Percentiles rank a stretch among this genome's conserved stretches.
Evolutionary conservation across 2,113 vertebrate species (phyloP).

Genomic region (Pedionomus torquatus): DNA sequence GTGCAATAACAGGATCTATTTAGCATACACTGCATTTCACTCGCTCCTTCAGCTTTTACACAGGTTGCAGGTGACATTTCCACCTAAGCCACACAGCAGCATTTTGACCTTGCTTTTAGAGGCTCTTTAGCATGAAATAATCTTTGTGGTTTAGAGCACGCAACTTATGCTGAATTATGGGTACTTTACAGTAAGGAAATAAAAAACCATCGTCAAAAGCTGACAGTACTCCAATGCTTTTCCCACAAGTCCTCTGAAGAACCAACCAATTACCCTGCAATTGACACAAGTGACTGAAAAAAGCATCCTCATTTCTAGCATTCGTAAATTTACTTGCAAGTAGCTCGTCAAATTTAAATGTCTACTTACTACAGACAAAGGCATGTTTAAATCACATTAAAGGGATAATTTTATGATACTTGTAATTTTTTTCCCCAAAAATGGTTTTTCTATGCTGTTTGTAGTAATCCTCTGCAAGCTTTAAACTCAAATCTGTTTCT

Average conservation of each 20-base stretch:
- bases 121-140: conserved; percentile 15
- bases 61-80: background rate
- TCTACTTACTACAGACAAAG: conserved; percentile 49
- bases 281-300: conserved; percentile 50
- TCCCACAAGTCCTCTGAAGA: conserved; percentile 48
- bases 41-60: background rate
- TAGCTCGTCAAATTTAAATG: conserved; percentile 50
- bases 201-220: conserved; percentile 20
- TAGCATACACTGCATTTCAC: background rate
- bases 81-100: background rate
- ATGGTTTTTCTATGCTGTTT: background rate
- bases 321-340: background rate
- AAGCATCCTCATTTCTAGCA: background rate
- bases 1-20: background rate
- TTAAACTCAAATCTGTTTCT: conserved; percentile 41
- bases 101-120: conserved; percentile 27
- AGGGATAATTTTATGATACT: conserved; percentile 29
- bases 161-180: conserved; percentile 6
- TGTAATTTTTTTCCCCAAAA: conserved; percentile 17
- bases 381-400: conserved; percentile 38
- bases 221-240: background rate
- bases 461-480: conserved; percentile 1
- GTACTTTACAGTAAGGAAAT: conserved; percentile 14
- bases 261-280: conserved; percentile 50
- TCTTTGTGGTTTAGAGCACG: background rate